Evolutionary conservation across 2,888 invertebrate species (phyloP).

Genomic region (Pristionchus entomophagus): DNA sequence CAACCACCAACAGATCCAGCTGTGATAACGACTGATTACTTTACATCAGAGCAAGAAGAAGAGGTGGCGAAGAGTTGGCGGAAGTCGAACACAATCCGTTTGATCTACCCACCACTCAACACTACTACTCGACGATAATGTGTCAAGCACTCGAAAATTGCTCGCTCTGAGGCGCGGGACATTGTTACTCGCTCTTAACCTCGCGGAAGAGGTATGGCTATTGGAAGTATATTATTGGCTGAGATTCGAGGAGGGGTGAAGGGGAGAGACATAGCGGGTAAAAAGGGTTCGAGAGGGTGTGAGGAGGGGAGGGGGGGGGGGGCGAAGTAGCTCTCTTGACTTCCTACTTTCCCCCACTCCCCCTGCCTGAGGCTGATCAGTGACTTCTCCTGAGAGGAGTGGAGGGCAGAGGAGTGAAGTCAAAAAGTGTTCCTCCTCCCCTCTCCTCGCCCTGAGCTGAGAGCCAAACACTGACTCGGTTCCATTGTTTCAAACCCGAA

Average conservation of each 20-base stretch:
- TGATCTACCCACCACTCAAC: slow-evolving; percentile 13
- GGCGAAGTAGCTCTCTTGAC: slow-evolving; percentile 28
- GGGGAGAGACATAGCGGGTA: slow-evolving; percentile 1
- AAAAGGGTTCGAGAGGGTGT: neutral
- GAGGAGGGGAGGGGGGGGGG: neutral
- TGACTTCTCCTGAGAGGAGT: neutral
- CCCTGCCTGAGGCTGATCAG: neutral
- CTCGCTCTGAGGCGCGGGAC: neutral
- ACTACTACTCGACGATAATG: neutral
- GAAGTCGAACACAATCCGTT: slow-evolving; percentile 1
- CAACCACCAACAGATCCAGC: neutral
- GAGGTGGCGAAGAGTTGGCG: neutral
- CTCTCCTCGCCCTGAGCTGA: neutral
- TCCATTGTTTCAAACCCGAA: slow-evolving; percentile 30
- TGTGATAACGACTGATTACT: slow-evolving; percentile 34
- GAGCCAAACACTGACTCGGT: neutral
- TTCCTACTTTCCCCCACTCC: neutral
- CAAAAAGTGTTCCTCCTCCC: slow-evolving; percentile 17
- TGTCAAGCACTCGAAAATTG: slow-evolving; percentile 33
- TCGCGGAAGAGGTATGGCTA: slow-evolving; percentile 12
- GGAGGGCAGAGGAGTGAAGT: neutral
- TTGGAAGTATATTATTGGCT: slow-evolving; percentile 43
- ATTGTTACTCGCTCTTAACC: slow-evolving; percentile 31
- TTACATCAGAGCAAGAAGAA: neutral
- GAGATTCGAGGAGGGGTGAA: neutral